These are phyloP conservation scores for Delia radicum DNA, from an alignment of 1,140 invertebrate genomes.

Conservation along the genomic window DNA sequence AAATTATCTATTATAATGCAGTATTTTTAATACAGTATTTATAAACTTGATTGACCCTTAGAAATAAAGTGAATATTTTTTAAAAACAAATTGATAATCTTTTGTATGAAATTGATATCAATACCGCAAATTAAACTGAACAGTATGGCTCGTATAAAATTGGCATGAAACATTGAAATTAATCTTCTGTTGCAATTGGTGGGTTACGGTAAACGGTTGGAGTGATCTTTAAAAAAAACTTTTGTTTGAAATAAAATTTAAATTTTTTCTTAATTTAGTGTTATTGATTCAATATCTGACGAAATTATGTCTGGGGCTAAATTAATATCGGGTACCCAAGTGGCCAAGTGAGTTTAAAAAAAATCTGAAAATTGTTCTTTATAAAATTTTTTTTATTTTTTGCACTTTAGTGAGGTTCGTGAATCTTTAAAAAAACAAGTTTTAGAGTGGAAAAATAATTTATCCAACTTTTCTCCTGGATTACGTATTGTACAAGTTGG, in stretches of 20 bases:
- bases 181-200: neutral
- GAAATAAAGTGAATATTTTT: neutral
- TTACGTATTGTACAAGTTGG: slow-evolving; percentile 90
- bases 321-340: slow-evolving; percentile 64
- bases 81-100: neutral
- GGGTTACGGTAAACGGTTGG: neutral
- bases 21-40: too few relatives aligned
- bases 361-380: slow-evolving; percentile 29
- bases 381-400: neutral
- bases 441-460: slow-evolving; percentile 59
- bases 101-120: too few relatives aligned
- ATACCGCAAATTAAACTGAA: neutral
- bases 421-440: slow-evolving; percentile 71
- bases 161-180: neutral
- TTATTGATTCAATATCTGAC: slow-evolving; percentile 13
- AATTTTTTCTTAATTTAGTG: neutral
- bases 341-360: slow-evolving; percentile 57
- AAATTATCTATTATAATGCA: too few relatives aligned
- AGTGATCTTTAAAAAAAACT: slow-evolving; percentile 2
- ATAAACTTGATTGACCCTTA: neutral
- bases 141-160: neutral
- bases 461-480: slow-evolving; percentile 70
- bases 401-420: slow-evolving; percentile 69
- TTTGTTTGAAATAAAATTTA: neutral
- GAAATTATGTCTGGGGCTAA: slow-evolving; percentile 55